Conservation (phyloP, 2,113 vertebrate genomes). For the Sterrhoptilus dennistouni region DNA sequence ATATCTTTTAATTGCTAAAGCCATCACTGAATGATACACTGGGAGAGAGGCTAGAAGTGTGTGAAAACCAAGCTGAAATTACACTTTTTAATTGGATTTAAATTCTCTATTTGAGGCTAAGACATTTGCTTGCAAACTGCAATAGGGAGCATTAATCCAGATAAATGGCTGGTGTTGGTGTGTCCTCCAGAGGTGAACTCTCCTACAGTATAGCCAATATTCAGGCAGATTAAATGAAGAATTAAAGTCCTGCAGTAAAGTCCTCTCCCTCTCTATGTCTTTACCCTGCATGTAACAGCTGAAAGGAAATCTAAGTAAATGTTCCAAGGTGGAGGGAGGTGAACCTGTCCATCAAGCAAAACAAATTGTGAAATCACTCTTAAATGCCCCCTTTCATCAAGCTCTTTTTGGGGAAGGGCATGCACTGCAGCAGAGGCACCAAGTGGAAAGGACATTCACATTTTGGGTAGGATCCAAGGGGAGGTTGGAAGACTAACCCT, state of each 20-base stretch:
- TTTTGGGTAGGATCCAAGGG: constrained; percentile 61
- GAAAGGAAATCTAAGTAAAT: background rate
- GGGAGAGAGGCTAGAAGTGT: background rate
- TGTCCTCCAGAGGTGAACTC: background rate
- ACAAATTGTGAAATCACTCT: background rate
- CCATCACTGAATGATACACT: background rate
- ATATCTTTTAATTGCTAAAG: background rate
- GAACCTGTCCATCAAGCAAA: background rate
- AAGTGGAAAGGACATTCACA: constrained; percentile 21
- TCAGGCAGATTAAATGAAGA: background rate
- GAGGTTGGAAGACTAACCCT: constrained; percentile 51
- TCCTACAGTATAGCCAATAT: background rate
- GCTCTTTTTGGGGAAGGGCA: background rate
- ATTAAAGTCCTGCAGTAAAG: background rate
- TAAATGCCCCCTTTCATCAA: background rate
- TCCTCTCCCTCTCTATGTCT: background rate
- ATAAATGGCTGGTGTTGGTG: background rate
- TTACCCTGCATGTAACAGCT: background rate
- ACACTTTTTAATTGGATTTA: background rate
- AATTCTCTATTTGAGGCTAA: background rate
- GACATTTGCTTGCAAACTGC: background rate
- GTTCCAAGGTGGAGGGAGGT: background rate
- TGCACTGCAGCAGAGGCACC: background rate
- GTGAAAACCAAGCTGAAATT: background rate
- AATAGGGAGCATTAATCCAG: background rate